Percentiles rank a stretch among this genome's conserved stretches.
These are phyloP conservation scores for Microcebus lehilahytsara DNA, from an alignment of 2,113 vertebrate genomes.

Conservation along the genomic window DNA sequence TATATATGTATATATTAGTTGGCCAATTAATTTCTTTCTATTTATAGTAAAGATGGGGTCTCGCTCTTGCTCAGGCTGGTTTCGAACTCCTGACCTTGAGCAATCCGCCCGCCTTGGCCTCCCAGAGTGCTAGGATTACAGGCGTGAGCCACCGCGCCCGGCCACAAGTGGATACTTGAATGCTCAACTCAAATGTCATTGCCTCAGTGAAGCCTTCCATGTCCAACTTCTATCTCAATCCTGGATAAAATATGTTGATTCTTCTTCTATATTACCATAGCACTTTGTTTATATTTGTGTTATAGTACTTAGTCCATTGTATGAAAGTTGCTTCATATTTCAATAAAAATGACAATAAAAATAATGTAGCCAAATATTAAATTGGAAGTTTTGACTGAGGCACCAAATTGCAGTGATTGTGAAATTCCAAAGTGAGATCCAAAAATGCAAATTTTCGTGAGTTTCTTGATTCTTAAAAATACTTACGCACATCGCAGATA, in stretches of 20 bases:
- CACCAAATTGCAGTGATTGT: neutral
- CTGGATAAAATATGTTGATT: neutral
- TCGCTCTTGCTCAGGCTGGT: too few species aligned
- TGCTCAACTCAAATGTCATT: neutral
- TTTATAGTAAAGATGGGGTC: too few species aligned
- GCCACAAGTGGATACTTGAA: neutral
- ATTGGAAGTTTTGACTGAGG: neutral
- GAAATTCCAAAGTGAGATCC: conserved; percentile 4
- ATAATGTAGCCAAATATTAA: neutral
- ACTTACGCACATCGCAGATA: neutral
- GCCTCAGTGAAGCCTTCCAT: neutral
- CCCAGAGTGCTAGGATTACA: too few species aligned
- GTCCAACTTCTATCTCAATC: neutral
- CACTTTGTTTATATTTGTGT: neutral
- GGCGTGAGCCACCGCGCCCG: too few species aligned
- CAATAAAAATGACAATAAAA: neutral
- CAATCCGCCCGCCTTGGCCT: too few species aligned
- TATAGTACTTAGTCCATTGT: neutral
- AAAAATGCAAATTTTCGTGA: neutral
- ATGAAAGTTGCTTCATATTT: neutral
- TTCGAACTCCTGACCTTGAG: too few species aligned
- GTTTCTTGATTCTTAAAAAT: neutral
- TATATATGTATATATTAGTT: too few species aligned
- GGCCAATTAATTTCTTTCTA: too few species aligned
- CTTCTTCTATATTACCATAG: neutral